Evolutionary conservation across 2,888 invertebrate genomes (phyloP), one percentile per base, ranked within the genome.

Genomic region (Amblyjoppa proteus): DNA sequence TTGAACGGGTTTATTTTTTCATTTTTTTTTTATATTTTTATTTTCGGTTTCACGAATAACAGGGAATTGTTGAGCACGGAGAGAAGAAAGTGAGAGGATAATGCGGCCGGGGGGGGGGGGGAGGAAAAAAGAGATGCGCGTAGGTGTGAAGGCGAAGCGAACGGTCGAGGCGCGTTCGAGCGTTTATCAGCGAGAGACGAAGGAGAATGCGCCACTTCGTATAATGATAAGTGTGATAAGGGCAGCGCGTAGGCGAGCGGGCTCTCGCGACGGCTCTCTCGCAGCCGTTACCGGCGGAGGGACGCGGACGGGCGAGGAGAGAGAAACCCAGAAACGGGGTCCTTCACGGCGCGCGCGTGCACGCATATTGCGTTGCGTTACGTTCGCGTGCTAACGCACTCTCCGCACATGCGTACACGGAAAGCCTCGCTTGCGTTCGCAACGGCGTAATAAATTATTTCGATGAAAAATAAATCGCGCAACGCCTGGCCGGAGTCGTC

Each of bases 161-260:
- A 68, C 79, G 75, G 82, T 80, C 76, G 73, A 83, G 76, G 76
- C 68, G 45, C 71, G 71, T 82, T 85, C 51, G 66, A 51, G 51
- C 34, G 20, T 66, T 76, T 76, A 76, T 76, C 76, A 74, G 68
- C 28, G 70, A 13, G 70, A 76, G 82, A 82, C 56, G 31, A 70
- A 71, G 69, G 76, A 76, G 85, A 83, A 83, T 85, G 80, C 82
- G 82, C 81, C 79, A 80, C 76, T 83, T 83, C 82, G 85, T 85
- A 83, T 83, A 83, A 83, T 80, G 85, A 85, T 85, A 85, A 82
- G 85, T 83, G 79, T 83, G 85, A 85, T 83, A 85, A 85, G 82
- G 61, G 76, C 75, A 51, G 71, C 75, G 85, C 82, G 85, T 85
- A 80, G 85, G 85, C 85, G 84, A 13, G 13, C 75, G 66, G 66